These are phyloP conservation scores for Neodiprion fabricii DNA, from an alignment of 1,140 invertebrate species.

Conservation along the genomic window DNA sequence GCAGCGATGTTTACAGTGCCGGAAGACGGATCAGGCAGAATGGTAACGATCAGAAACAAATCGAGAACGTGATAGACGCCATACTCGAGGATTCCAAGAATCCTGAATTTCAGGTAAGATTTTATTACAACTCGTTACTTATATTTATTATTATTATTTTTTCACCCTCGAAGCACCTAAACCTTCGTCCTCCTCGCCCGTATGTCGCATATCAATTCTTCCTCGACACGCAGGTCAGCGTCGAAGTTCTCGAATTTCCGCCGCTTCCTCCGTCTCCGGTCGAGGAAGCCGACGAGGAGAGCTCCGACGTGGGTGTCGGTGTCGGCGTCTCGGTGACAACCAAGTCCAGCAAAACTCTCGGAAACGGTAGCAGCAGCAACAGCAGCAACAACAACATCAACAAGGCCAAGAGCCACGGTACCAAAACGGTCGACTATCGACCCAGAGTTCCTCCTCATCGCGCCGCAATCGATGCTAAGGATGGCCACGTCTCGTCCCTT, in stretches of 20 bases:
- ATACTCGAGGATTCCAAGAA: constrained; percentile 60
- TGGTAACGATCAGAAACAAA: constrained; percentile 58
- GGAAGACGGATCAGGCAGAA: constrained; percentile 45
- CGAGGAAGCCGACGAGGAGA: constrained; percentile 78
- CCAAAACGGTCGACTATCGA: constrained; percentile 60
- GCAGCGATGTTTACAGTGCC: constrained; percentile 45
- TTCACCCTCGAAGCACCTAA: no score
- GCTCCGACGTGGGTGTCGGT: constrained; percentile 68
- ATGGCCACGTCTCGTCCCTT: constrained; percentile 64
- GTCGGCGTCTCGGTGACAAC: constrained; percentile 50
- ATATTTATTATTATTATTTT: no score
- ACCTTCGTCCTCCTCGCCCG: no score
- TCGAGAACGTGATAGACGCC: constrained; percentile 59
- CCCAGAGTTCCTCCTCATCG: constrained; percentile 77
- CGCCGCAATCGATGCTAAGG: constrained; percentile 64
- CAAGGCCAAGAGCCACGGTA: constrained; percentile 45
- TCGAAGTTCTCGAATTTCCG: constrained; percentile 73
- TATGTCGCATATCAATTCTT: neutral
- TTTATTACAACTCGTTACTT: neutral
- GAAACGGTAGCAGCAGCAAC: neutral
- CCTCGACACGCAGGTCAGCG: constrained; percentile 63
- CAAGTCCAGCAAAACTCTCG: constrained; percentile 42
- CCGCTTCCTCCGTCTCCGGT: constrained; percentile 80
- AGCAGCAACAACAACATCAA: neutral
- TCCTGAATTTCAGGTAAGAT: constrained; percentile 54